Evolutionary conservation across 2,888 invertebrate species (phyloP).

Genomic region (Emmelina monodactyla): DNA sequence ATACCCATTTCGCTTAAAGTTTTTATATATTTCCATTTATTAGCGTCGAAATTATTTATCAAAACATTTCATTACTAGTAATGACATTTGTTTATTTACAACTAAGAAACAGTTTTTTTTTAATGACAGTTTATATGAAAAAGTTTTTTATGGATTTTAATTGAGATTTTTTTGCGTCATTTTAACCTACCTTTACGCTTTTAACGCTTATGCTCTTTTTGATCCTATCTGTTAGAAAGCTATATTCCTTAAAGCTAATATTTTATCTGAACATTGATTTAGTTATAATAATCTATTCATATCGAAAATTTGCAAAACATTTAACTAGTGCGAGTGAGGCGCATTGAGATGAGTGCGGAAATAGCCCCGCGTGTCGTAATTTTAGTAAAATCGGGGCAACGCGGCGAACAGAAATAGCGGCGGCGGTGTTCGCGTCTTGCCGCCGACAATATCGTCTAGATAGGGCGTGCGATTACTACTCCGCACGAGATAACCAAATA

Average conservation of each 20-base stretch:
- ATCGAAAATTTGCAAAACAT: conserved; percentile 37
- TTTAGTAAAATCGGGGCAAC: conserved; percentile 66
- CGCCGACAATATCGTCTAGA: conserved; percentile 60
- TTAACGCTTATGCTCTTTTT: no score
- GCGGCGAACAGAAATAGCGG: conserved; percentile 59
- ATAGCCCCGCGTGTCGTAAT: conserved; percentile 61
- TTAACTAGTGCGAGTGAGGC: conserved; percentile 38
- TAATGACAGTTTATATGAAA: background rate
- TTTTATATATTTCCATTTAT: conserved; percentile 45
- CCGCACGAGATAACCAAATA: no score
- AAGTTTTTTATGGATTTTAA: no score
- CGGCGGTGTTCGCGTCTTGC: conserved; percentile 49
- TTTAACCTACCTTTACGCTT: no score
- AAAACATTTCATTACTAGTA: background rate
- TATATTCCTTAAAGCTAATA: no score
- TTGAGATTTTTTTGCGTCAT: no score
- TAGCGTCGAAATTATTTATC: conserved; percentile 1
- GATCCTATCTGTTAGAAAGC: no score
- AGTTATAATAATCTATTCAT: no score
- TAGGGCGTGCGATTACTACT: conserved; percentile 54
- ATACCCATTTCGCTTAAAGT: conserved; percentile 52
- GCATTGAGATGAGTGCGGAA: conserved; percentile 56
- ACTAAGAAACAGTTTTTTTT: background rate
- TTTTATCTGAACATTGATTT: no score
- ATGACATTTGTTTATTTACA: background rate